Percentiles rank a stretch among this genome's conserved stretches.
Evolutionary conservation across 2,797 vertebrate species (phyloP).

Genomic region (Premnoplex brunnescens): DNA sequence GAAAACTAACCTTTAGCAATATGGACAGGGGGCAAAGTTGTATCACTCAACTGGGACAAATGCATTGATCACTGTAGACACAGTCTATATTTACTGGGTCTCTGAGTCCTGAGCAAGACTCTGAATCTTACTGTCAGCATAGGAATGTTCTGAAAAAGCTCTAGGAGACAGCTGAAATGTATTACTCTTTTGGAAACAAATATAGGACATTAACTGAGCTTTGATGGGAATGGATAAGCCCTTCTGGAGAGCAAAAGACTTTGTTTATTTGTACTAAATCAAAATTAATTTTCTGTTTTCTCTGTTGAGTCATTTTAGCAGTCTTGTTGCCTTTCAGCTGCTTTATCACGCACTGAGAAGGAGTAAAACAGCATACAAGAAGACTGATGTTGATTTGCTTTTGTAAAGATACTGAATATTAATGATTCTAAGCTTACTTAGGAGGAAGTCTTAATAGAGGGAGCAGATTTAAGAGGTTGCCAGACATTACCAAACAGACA

Average conservation of each 20-base stretch:
- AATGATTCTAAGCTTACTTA: neutral
- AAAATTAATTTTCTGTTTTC: neutral
- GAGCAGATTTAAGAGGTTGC: neutral
- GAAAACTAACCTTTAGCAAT: neutral
- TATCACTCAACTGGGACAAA: neutral
- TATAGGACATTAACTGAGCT: neutral
- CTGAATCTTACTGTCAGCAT: neutral
- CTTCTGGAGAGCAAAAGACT: neutral
- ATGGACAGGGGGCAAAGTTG: neutral
- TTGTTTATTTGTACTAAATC: neutral
- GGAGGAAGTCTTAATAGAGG: neutral
- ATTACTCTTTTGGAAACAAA: neutral
- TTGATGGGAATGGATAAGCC: neutral
- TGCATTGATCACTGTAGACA: neutral
- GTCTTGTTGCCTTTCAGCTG: neutral
- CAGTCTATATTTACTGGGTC: neutral
- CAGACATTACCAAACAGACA: neutral
- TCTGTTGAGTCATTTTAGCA: neutral
- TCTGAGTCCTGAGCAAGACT: neutral
- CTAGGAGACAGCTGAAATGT: neutral
- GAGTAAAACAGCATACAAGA: neutral
- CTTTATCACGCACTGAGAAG: neutral
- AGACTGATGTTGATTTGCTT: neutral
- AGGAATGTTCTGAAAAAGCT: neutral
- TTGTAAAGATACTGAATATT: neutral